These are phyloP conservation scores for Eulacestoma nigropectus DNA, from an alignment of 2,113 vertebrate genomes.

Conservation along the genomic window DNA sequence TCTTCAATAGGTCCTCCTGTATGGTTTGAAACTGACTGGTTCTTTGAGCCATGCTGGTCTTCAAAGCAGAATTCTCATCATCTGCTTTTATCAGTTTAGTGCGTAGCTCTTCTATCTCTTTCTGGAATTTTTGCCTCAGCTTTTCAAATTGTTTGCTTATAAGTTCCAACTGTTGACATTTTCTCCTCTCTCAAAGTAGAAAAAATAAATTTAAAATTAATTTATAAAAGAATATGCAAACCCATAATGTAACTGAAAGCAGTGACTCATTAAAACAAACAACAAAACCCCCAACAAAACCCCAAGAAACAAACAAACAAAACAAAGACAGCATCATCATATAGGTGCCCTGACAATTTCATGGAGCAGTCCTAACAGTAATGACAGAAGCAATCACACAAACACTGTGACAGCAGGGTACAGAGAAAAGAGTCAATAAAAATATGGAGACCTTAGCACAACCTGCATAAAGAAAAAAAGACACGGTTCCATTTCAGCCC, in stretches of 20 bases:
- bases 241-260: not conserved
- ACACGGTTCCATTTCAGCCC: not conserved
- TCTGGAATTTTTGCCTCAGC: slow-evolving; percentile 74
- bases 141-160: slow-evolving; percentile 77
- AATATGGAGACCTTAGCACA: not conserved
- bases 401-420: not conserved
- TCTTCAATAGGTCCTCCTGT: slow-evolving; percentile 87
- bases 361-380: not conserved
- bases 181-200: slow-evolving; percentile 67
- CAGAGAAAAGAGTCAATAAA: not conserved
- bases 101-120: slow-evolving; percentile 73
- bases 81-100: slow-evolving; percentile 78
- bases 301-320: not conserved
- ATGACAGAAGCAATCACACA: not conserved
- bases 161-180: slow-evolving; percentile 74
- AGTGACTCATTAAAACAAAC: not conserved
- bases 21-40: slow-evolving; percentile 86
- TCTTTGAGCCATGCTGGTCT: slow-evolving; percentile 85
- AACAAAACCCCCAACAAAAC: not conserved
- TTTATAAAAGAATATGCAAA: not conserved
- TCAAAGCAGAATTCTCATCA: slow-evolving; percentile 83
- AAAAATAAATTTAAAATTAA: not conserved
- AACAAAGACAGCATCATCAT: not conserved
- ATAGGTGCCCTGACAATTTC: not conserved
- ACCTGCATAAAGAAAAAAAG: not conserved